Evolutionary conservation across 2,797 vertebrate species (phyloP).

Genomic region (Mallotus villosus): DNA sequence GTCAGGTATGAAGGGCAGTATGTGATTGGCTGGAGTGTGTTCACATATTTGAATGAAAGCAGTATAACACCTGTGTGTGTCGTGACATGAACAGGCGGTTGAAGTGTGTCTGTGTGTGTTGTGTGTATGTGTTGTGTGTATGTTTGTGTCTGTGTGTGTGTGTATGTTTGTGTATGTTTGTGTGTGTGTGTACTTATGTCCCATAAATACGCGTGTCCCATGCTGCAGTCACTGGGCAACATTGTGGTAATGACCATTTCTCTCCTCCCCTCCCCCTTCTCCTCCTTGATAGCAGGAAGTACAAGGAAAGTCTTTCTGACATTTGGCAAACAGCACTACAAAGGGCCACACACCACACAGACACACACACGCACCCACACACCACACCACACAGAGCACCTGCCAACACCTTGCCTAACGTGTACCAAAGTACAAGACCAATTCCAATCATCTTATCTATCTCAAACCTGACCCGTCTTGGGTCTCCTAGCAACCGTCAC

Average conservation of each 20-base stretch:
- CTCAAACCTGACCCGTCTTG: background rate
- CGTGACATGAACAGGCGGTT: no score
- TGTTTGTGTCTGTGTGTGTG: no score
- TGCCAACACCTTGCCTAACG: background rate
- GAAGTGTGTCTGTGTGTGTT: no score
- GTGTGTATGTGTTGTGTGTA: no score
- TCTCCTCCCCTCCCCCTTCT: constrained; percentile 30
- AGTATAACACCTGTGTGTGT: no score
- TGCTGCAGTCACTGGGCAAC: background rate
- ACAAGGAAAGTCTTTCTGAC: constrained; percentile 36
- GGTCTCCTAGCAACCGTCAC: background rate
- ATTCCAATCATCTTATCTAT: background rate
- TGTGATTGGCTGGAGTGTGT: constrained; percentile 14
- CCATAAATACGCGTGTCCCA: background rate
- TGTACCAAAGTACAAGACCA: background rate
- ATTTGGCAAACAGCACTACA: constrained; percentile 32
- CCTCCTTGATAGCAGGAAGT: constrained; percentile 25
- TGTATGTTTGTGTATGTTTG: background rate
- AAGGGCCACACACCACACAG: constrained; percentile 23
- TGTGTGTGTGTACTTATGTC: background rate
- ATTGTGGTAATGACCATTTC: no score
- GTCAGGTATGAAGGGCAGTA: background rate
- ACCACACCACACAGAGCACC: background rate
- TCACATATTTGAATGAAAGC: constrained; percentile 16
- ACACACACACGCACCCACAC: background rate